phyloP scores from a whole-genome alignment of 2,113 vertebrate species.

The Uropsilus gracilis region DNA sequence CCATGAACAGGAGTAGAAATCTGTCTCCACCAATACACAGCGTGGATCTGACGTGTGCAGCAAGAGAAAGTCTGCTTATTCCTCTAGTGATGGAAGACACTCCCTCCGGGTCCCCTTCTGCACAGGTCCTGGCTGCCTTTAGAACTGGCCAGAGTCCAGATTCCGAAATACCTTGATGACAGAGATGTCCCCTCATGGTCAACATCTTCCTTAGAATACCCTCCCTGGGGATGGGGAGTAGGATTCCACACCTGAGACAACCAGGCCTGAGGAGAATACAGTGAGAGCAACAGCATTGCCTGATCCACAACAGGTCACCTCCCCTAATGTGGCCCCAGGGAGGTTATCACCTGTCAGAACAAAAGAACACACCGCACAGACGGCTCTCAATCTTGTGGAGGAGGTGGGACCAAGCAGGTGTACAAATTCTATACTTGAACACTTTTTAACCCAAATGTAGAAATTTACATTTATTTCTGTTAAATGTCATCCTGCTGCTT shows the following conservation, averaged over 20 bases:
- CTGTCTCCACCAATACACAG: not conserved
- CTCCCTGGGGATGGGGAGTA: not conserved
- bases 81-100: not conserved
- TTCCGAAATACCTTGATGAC: not conserved
- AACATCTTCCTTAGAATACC: not conserved
- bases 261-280: not conserved
- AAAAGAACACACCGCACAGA: not conserved
- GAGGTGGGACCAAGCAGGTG: not conserved
- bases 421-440: not conserved
- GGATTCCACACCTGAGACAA: not conserved
- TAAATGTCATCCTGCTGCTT: slow-evolving; percentile 36
- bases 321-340: not conserved
- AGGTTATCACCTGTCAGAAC: not conserved
- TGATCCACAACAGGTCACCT: not conserved
- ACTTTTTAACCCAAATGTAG: not conserved
- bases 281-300: not conserved
- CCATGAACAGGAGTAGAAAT: not conserved
- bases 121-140: not conserved
- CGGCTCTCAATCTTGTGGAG: not conserved
- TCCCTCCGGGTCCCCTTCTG: not conserved
- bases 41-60: not conserved
- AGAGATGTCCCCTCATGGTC: not conserved
- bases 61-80: not conserved
- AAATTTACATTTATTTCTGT: slow-evolving; percentile 37
- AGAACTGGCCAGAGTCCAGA: not conserved